Conservation (phyloP, 2,888 invertebrate species). For the Brenthis ino region DNA sequence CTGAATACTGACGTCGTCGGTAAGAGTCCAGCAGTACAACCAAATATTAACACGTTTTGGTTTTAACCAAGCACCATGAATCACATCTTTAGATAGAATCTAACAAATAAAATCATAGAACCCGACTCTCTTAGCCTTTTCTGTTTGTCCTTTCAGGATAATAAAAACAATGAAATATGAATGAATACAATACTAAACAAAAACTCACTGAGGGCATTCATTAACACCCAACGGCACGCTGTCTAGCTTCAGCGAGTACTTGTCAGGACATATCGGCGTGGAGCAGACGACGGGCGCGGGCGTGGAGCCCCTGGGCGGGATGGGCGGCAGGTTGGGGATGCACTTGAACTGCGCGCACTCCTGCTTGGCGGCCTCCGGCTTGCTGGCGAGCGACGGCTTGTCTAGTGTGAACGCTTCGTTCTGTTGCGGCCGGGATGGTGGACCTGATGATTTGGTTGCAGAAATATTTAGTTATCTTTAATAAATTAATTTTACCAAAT, state of each 20-base stretch:
- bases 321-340: constrained; percentile 72
- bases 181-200: neutral
- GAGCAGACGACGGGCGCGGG: constrained; percentile 64
- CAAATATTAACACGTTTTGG: too few relatives aligned
- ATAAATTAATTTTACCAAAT: too few relatives aligned
- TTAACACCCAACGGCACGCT: constrained; percentile 48
- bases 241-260: constrained; percentile 81
- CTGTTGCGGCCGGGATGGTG: constrained; percentile 49
- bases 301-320: constrained; percentile 59
- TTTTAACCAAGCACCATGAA: too few relatives aligned
- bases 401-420: constrained; percentile 63
- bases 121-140: too few relatives aligned
- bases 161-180: neutral
- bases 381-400: constrained; percentile 52
- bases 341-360: constrained; percentile 82
- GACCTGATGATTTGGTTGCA: constrained; percentile 33
- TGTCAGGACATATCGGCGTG: constrained; percentile 81
- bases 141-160: too few relatives aligned
- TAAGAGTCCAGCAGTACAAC: too few relatives aligned
- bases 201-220: constrained; percentile 77
- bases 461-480: too few relatives aligned
- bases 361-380: constrained; percentile 40
- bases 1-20: too few relatives aligned
- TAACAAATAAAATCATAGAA: too few relatives aligned
- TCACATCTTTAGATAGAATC: too few relatives aligned